These are phyloP conservation scores for Triops longicaudatus DNA, from an alignment of 1,140 invertebrate species.

Conservation along the genomic window DNA sequence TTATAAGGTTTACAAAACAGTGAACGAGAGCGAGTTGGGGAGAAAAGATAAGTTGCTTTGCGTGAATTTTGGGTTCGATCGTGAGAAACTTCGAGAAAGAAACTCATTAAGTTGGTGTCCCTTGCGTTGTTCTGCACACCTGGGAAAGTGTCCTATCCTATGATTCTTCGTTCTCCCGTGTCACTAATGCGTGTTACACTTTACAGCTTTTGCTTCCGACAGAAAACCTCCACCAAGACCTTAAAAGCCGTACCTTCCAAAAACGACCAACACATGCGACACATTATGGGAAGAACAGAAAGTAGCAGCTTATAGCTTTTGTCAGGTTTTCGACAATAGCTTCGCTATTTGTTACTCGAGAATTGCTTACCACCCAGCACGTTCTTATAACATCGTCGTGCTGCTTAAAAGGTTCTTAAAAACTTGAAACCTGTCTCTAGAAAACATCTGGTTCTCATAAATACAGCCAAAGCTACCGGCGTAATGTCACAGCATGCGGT, in stretches of 20 bases:
- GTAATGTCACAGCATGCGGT: neutral
- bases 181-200: neutral
- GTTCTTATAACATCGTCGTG: neutral
- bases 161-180: neutral
- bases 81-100: neutral
- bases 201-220: neutral
- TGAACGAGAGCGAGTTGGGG: neutral
- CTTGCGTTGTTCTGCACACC: neutral
- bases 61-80: neutral
- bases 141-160: neutral
- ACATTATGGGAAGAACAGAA: neutral
- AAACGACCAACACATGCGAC: neutral
- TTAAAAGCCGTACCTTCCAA: neutral
- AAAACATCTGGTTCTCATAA: conserved; percentile 13
- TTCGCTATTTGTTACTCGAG: neutral
- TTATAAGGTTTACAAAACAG: neutral
- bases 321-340: conserved; percentile 12
- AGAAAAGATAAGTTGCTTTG: neutral
- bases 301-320: neutral
- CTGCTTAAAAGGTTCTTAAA: conserved; percentile 7
- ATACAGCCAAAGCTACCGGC: neutral
- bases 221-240: neutral
- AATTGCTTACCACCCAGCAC: conserved; percentile 7
- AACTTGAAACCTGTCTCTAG: neutral
- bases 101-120: neutral